Evolutionary conservation across 2,888 invertebrate species (phyloP).

Genomic region (Pherbina coryleti): DNA sequence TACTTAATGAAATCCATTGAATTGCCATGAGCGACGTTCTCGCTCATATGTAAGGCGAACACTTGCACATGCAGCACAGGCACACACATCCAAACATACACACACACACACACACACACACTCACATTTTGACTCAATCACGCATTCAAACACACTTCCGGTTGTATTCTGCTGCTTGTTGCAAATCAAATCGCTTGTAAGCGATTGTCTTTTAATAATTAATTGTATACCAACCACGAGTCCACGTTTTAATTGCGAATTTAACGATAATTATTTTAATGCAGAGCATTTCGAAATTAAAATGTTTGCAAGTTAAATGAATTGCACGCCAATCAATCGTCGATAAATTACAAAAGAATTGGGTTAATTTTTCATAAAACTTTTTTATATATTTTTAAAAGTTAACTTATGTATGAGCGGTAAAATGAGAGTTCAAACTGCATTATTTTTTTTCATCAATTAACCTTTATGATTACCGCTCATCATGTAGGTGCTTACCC

Average conservation of each 20-base stretch:
- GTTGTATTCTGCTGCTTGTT: neutral
- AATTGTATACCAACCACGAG: neutral
- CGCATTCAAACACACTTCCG: neutral
- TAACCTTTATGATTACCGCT: no score
- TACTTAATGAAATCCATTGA: neutral
- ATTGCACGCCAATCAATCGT: neutral
- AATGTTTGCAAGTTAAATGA: constrained; percentile 21
- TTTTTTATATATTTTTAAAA: neutral
- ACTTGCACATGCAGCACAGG: neutral
- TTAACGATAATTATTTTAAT: constrained; percentile 20
- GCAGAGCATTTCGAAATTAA: constrained; percentile 3
- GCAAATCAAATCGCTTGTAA: constrained; percentile 13
- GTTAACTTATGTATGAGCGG: no score
- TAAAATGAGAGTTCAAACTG: no score
- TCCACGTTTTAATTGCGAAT: constrained; percentile 8
- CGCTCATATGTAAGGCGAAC: neutral
- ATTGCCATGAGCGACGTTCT: neutral
- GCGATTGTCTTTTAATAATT: constrained; percentile 9
- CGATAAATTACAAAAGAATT: no score
- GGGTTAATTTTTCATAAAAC: no score
- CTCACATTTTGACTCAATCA: neutral
- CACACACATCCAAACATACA: neutral
- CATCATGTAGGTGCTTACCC: no score
- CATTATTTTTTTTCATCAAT: no score
- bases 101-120: neutral